phyloP scores from a whole-genome alignment of 2,113 vertebrate species.

The Pseudolaguvia tuberculata region DNA sequence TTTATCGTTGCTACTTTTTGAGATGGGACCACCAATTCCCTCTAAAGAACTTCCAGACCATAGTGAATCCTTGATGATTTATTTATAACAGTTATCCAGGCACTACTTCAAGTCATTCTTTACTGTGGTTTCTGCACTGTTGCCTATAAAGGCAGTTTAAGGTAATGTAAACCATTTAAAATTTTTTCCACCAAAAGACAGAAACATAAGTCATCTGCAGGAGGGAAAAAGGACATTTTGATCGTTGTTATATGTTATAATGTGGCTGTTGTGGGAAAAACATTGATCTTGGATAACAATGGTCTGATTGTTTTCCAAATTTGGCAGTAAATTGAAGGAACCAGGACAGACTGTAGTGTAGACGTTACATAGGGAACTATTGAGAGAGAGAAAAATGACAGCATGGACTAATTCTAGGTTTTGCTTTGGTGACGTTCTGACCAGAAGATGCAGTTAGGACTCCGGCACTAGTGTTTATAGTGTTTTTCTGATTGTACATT shows the following conservation, averaged over 20 bases:
- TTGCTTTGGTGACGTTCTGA: slow-evolving; percentile 13
- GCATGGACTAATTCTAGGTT: slow-evolving; percentile 27
- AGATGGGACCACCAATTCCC: not conserved
- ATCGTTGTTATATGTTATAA: not conserved
- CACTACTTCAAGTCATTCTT: not conserved
- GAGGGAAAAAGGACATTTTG: not conserved
- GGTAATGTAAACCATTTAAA: not conserved
- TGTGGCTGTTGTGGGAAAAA: not conserved
- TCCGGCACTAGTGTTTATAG: not conserved
- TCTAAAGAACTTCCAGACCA: not conserved
- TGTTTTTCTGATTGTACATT: slow-evolving; percentile 7
- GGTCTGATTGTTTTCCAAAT: slow-evolving; percentile 15
- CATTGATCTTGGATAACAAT: slow-evolving; percentile 1
- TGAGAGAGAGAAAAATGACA: slow-evolving; percentile 14
- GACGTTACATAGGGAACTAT: slow-evolving; percentile 19
- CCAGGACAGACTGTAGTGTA: slow-evolving; percentile 22
- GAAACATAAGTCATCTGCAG: not conserved
- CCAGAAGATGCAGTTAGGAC: not conserved
- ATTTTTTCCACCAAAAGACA: not conserved
- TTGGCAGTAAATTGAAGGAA: not conserved
- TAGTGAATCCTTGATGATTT: not conserved
- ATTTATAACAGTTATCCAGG: not conserved
- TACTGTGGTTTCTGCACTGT: slow-evolving; percentile 3
- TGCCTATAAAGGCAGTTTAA: not conserved
- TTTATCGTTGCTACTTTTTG: not conserved